These are phyloP conservation scores for Willowsia nigromaculata DNA, from an alignment of 2,888 invertebrate species.

Conservation along the genomic window DNA sequence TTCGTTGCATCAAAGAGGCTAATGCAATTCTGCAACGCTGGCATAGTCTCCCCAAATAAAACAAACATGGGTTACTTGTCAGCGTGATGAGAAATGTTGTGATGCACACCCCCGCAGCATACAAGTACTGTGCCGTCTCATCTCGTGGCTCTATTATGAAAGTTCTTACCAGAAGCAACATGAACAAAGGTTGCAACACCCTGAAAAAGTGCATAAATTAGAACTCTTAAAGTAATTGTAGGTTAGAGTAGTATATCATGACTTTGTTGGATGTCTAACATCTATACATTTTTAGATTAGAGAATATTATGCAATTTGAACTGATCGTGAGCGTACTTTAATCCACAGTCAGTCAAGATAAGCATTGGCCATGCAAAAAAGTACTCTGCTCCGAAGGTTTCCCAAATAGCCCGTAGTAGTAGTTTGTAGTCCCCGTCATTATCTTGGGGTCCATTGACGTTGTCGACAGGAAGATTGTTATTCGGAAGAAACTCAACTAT, in stretches of 20 bases:
- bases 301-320: no score
- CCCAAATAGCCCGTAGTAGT: background rate
- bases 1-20: constrained; percentile 47
- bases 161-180: constrained; percentile 33
- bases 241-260: no score
- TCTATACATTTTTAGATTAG: no score
- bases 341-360: constrained; percentile 36
- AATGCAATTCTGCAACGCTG: constrained; percentile 54
- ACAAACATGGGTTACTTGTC: constrained; percentile 45
- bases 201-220: background rate
- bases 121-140: constrained; percentile 42
- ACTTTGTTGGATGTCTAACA: no score
- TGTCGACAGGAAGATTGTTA: background rate
- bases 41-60: constrained; percentile 40
- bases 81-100: constrained; percentile 49
- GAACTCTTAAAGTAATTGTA: no score
- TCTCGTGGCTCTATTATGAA: constrained; percentile 33
- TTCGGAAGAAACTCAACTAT: background rate
- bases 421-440: background rate
- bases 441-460: background rate
- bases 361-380: constrained; percentile 49
- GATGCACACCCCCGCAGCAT: constrained; percentile 34
- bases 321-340: background rate
- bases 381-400: constrained; percentile 41
- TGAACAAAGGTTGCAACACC: constrained; percentile 53